A percentile compares a stretch with the other conserved stretches of the same genome.
These are phyloP conservation scores for Ochotona princeps DNA, from an alignment of 2,113 vertebrate species.

Conservation along the genomic window DNA sequence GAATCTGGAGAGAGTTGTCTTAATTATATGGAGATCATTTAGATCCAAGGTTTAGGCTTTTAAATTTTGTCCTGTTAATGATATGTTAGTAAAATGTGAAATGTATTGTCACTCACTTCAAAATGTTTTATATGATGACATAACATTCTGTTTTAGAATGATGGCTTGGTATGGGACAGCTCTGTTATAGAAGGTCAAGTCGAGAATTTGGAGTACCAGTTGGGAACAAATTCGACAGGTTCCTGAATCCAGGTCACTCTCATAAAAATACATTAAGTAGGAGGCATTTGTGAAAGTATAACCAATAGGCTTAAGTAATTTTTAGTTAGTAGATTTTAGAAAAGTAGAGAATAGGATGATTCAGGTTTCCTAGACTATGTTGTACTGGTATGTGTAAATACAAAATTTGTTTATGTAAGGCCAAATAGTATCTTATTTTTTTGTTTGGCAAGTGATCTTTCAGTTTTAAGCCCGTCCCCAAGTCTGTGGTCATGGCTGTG, in stretches of 20 bases:
- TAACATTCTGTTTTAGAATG: background rate
- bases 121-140: background rate
- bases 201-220: background rate
- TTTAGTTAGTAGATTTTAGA: background rate
- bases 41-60: background rate
- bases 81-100: conserved; percentile 15
- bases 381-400: background rate
- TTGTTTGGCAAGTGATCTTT: background rate
- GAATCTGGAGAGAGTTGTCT: background rate
- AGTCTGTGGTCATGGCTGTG: background rate
- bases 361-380: background rate
- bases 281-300: background rate
- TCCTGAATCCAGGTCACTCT: background rate
- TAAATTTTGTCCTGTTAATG: background rate
- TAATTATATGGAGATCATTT: background rate
- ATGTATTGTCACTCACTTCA: background rate
- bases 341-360: background rate
- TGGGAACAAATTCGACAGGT: background rate
- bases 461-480: background rate
- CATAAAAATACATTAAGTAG: background rate
- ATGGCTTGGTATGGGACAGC: background rate
- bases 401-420: background rate
- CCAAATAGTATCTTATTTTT: background rate
- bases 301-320: background rate
- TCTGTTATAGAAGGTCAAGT: background rate